Conservation (phyloP, 1,140 invertebrate genomes). For the Archegozetes longisetosus region DNA sequence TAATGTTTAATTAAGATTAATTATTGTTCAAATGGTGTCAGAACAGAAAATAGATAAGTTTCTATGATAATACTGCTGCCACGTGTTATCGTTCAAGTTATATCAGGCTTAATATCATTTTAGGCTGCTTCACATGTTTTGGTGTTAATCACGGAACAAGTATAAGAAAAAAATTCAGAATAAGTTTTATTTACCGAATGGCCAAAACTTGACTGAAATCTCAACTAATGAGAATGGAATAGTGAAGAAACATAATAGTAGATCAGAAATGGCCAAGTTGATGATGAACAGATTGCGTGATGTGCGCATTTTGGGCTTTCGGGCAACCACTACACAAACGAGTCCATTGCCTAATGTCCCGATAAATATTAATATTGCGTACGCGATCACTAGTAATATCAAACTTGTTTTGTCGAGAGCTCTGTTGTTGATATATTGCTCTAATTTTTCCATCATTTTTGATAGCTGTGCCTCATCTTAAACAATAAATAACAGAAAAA, state of each 20-base stretch:
- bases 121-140: too few relatives aligned
- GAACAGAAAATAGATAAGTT: too few relatives aligned
- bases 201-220: constrained; percentile 45
- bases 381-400: constrained; percentile 46
- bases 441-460: neutral
- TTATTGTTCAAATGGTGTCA: too few relatives aligned
- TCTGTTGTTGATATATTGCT: constrained; percentile 33
- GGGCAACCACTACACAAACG: constrained; percentile 55
- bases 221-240: constrained; percentile 70
- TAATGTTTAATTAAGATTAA: too few relatives aligned
- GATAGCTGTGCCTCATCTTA: neutral
- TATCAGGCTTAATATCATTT: too few relatives aligned
- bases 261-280: constrained; percentile 70
- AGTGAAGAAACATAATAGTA: constrained; percentile 62
- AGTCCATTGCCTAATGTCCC: constrained; percentile 60
- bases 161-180: too few relatives aligned
- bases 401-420: constrained; percentile 46
- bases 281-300: constrained; percentile 74
- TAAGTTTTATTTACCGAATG: constrained; percentile 23
- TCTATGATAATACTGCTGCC: too few relatives aligned
- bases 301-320: constrained; percentile 64
- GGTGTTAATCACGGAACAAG: too few relatives aligned
- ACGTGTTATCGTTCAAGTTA: too few relatives aligned
- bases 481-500: neutral
- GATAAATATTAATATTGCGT: constrained; percentile 52